Conservation (phyloP, 1,140 invertebrate genomes). For the Macrosteles quadrilineatus region DNA sequence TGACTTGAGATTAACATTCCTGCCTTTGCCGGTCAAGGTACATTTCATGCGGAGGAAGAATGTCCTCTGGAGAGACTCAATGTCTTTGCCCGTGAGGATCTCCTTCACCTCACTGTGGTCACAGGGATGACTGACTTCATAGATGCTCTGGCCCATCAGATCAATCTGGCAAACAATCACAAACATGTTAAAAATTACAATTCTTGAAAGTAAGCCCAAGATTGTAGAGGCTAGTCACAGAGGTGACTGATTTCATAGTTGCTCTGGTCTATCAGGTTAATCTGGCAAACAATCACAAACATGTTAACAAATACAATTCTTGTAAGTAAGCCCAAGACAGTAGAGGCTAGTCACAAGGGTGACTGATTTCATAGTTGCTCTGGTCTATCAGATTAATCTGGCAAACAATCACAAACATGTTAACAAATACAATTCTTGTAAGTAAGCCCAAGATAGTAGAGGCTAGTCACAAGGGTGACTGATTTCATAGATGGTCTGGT, state of each 20-base stretch:
- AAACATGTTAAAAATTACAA: no score
- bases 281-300: constrained; percentile 63
- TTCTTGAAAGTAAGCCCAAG: no score
- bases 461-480: constrained; percentile 95
- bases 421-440: no score
- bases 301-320: no score
- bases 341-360: constrained; percentile 97
- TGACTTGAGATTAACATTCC: constrained; percentile 90
- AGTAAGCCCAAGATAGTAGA: no score
- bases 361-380: constrained; percentile 90
- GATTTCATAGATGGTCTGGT: constrained; percentile 91
- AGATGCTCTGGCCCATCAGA: constrained; percentile 90
- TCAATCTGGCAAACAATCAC: constrained; percentile 82
- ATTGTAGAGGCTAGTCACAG: no score
- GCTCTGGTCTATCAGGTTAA: constrained; percentile 92
- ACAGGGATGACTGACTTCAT: constrained; percentile 92
- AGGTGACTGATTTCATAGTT: constrained; percentile 93
- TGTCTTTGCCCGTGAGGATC: constrained; percentile 63
- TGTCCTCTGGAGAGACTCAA: constrained; percentile 48
- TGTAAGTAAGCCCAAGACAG: no score
- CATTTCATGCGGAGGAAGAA: constrained; percentile 85
- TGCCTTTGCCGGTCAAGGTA: constrained; percentile 85
- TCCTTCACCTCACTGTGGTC: constrained; percentile 92
- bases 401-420: constrained; percentile 48
- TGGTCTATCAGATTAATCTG: constrained; percentile 94